phyloP scores from a whole-genome alignment of 2,888 invertebrate species.

The Petrophora chlorosata region DNA sequence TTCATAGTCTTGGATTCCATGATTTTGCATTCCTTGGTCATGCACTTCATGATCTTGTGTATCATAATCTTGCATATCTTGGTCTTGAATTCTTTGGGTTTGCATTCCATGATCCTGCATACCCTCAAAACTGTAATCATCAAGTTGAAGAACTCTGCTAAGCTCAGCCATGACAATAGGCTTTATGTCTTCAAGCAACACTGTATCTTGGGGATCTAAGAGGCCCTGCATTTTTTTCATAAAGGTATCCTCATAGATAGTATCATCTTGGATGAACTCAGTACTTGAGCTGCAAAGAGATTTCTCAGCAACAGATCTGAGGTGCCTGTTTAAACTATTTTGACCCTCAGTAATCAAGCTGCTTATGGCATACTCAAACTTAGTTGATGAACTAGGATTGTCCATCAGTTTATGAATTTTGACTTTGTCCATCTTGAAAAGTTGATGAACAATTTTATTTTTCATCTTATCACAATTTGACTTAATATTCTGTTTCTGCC shows the following conservation, averaged over 20 bases:
- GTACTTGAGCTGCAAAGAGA: slow-evolving; percentile 67
- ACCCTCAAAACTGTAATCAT: slow-evolving; percentile 44
- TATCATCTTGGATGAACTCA: slow-evolving; percentile 82
- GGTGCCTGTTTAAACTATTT: slow-evolving; percentile 72
- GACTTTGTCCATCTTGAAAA: slow-evolving; percentile 79
- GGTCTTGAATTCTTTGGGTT: neutral
- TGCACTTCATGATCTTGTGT: neutral
- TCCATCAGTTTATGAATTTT: slow-evolving; percentile 78
- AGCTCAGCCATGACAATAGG: slow-evolving; percentile 84
- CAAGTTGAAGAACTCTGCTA: slow-evolving; percentile 79
- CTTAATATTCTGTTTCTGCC: slow-evolving; percentile 53
- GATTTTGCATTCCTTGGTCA: neutral
- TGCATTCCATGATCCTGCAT: slow-evolving; percentile 27
- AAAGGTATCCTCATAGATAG: slow-evolving; percentile 89
- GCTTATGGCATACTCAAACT: slow-evolving; percentile 79
- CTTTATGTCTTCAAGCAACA: slow-evolving; percentile 83
- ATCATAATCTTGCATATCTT: neutral
- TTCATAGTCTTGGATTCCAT: slow-evolving; percentile 9
- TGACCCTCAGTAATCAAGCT: slow-evolving; percentile 79
- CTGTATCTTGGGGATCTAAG: slow-evolving; percentile 82
- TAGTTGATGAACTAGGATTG: slow-evolving; percentile 76
- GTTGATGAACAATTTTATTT: slow-evolving; percentile 75
- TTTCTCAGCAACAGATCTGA: slow-evolving; percentile 76
- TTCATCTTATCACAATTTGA: slow-evolving; percentile 73
- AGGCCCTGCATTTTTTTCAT: slow-evolving; percentile 87